Base-by-base conservation (phyloP, 2,113 vertebrate species). In the Crotophaga sulcirostris region DNA sequence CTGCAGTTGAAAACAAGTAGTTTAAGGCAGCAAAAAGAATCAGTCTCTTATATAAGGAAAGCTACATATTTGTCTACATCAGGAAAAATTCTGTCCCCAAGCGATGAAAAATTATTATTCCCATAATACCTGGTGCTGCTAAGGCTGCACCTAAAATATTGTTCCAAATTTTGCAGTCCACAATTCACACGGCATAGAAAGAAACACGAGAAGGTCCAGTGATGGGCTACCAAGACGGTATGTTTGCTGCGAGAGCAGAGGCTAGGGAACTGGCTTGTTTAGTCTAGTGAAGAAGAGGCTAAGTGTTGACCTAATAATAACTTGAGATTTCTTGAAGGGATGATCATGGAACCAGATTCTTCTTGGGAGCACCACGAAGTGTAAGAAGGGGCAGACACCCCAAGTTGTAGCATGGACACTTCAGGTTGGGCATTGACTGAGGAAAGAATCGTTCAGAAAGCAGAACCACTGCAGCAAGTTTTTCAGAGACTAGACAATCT, bases 331-430 rank as follows among this genome's bases (percentile, higher is more conserved):
- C 36, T 44, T 74, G 40, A 73, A 72, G 16, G 8, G 38, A 73
- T 51, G 33, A 9, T 36, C 23, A 10, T 60, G 11, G 38, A 93
- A 77, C 6, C 4, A 64, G 45, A 42, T 62, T 86, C 17, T 63
- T 75, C 42, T 31, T 36, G 13, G 47, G 12, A 6, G 1, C 21
- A 84, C 9, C 29, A 28, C 29, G 64, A 59, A 73, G 36, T 29
- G 2, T 26, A 63, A 45, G 47, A 60, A 72, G 17, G 15, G 18
- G 11, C 17, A 62, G 62, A 55, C 0, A 0, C 5, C 29, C 7
- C 26, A 54, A 7, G 3, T 15, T n/a, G 1, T 36, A 38, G 34
- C 10, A 40, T 31, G 14, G 12, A 21, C 14, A 24, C 4, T 38
- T 72, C 31, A 49, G 12, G 4, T 18, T 55, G 16, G 23, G 44